Evolutionary conservation across 2,797 vertebrate species (phyloP), one percentile per base, ranked within the genome.

Genomic region (Betta splendens): DNA sequence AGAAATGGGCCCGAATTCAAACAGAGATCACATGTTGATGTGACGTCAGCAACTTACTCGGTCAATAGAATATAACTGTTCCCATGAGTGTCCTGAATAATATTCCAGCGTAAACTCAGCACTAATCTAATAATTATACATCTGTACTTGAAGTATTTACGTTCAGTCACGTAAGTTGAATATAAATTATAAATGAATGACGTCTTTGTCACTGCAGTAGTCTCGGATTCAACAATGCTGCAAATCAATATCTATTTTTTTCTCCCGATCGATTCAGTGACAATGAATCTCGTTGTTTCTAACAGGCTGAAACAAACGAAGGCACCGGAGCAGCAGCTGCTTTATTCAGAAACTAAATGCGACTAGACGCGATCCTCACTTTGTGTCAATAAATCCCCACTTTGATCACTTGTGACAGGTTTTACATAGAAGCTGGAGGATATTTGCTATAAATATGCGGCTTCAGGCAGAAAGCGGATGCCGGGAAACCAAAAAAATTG

Each of bases 1-100:
- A 28, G 26, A 82, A 72, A 73, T 32, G 45, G 32, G 45, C 68
- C 17, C 40, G 56, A 9, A n/a, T 56, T 72, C 36, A 69, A 31
- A 75, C 16, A 28, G 9, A 29, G 49, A 57, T 5, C 25, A 25
- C 25, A 25, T 25, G 28, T 31, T 4, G 10, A 31, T 12, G 16
- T 26, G 47, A 23, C 40, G 12, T 4, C 9, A 1, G 10, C 39
- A 18, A 9, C 17, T 20, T 1, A 13, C 43, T 10, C 2, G 28
- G n/a, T n/a, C n/a, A n/a, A n/a, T n/a, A n/a, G n/a, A n/a, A n/a
- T n/a, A n/a, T n/a, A n/a, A n/a, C n/a, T n/a, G n/a, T n/a, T n/a
- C n/a, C n/a, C n/a, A n/a, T n/a, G n/a, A n/a, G n/a, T n/a, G n/a
- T n/a, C n/a, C n/a, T n/a, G n/a, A n/a, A n/a, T n/a, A n/a, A n/a